Percentiles rank a stretch among this genome's conserved stretches.
Evolutionary conservation across 1,140 invertebrate genomes (phyloP).

Genomic region (Heliconius hewitsoni): DNA sequence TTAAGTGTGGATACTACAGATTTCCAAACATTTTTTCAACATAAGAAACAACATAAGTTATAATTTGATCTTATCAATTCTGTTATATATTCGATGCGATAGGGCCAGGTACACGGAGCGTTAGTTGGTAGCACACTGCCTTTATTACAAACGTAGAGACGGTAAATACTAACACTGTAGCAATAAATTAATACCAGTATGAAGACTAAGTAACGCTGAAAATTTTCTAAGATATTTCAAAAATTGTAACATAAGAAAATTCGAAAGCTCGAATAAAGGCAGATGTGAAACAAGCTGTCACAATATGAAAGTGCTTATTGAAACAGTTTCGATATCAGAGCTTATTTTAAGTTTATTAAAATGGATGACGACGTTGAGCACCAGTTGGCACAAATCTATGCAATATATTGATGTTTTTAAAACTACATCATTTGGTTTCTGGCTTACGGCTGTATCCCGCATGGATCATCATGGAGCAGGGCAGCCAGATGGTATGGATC

Average conservation of each 20-base stretch:
- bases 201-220: neutral
- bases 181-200: neutral
- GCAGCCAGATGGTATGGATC: too few relatives aligned
- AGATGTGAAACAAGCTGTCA: conserved; percentile 6
- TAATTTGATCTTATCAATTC: too few relatives aligned
- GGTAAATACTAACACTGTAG: too few relatives aligned
- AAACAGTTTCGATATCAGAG: neutral
- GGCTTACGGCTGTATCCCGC: too few relatives aligned
- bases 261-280: neutral
- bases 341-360: conserved; percentile 14
- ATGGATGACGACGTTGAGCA: neutral
- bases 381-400: neutral
- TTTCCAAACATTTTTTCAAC: too few relatives aligned
- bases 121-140: too few relatives aligned
- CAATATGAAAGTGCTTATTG: conserved; percentile 8
- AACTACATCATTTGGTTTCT: neutral
- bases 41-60: too few relatives aligned
- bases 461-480: too few relatives aligned
- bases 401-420: neutral
- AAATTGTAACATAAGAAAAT: neutral
- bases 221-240: neutral
- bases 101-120: too few relatives aligned
- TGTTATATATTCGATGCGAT: too few relatives aligned
- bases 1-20: too few relatives aligned
- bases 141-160: too few relatives aligned